These are phyloP conservation scores for Anthrax anthrax DNA, from an alignment of 2,888 invertebrate genomes.

Conservation along the genomic window DNA sequence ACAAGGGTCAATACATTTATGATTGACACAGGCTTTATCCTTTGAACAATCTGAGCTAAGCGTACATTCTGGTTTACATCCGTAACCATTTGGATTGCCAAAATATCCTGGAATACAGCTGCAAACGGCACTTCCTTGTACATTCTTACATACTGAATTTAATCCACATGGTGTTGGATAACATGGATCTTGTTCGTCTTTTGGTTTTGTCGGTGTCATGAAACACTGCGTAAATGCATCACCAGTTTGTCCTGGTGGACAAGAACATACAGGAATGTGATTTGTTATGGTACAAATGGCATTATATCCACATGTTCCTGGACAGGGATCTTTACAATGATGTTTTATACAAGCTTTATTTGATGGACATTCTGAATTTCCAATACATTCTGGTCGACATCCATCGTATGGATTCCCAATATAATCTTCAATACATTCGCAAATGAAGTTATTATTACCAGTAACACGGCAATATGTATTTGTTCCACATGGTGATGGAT, in stretches of 20 bases:
- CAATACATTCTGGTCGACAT: conserved; percentile 72
- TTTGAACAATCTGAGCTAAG: conserved; percentile 66
- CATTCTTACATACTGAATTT: conserved; percentile 52
- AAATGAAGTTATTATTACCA: conserved; percentile 41
- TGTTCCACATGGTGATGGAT: conserved; percentile 57
- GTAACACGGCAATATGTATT: conserved; percentile 48
- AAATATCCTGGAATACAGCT: conserved; percentile 61
- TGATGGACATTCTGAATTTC: conserved; percentile 73
- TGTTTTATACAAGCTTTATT: conserved; percentile 69
- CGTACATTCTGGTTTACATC: conserved; percentile 71
- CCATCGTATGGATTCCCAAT: conserved; percentile 62
- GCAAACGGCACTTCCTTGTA: conserved; percentile 46
- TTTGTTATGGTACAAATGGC: conserved; percentile 64
- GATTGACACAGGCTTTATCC: conserved; percentile 59
- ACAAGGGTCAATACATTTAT: conserved; percentile 69
- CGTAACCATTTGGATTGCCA: conserved; percentile 50
- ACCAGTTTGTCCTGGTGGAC: conserved; percentile 47
- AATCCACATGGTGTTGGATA: conserved; percentile 63
- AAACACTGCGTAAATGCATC: conserved; percentile 46
- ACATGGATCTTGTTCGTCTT: conserved; percentile 39
- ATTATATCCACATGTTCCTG: conserved; percentile 68
- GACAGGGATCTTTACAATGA: conserved; percentile 71
- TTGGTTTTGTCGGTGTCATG: conserved; percentile 20
- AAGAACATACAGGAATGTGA: conserved; percentile 50
- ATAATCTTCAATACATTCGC: conserved; percentile 46